Conservation (phyloP, 2,888 invertebrate genomes). For the Phengaris arion region DNA sequence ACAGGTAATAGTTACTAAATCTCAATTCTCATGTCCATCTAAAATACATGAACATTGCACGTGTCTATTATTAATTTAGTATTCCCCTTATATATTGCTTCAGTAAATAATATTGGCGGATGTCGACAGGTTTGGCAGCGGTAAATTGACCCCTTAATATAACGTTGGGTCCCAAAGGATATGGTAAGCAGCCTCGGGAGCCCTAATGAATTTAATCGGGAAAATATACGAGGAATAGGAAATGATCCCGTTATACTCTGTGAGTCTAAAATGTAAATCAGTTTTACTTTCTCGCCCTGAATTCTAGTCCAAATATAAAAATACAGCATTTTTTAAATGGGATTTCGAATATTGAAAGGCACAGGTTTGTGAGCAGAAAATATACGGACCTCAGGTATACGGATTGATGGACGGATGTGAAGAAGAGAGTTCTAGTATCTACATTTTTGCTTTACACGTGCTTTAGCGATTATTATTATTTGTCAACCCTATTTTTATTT, state of each 20-base stretch:
- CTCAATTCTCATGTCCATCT: neutral
- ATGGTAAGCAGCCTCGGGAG: slow-evolving; percentile 19
- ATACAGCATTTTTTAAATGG: too few species aligned
- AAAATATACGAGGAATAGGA: slow-evolving; percentile 17
- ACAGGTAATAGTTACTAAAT: neutral
- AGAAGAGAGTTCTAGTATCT: too few species aligned
- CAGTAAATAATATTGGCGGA: slow-evolving; percentile 19
- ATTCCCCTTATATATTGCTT: slow-evolving; percentile 3
- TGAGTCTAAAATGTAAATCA: slow-evolving; percentile 1
- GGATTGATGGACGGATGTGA: too few species aligned
- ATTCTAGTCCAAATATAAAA: neutral
- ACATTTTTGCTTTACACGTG: too few species aligned
- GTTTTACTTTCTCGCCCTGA: neutral
- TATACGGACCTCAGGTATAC: too few species aligned
- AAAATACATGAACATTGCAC: neutral
- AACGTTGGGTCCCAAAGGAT: slow-evolving; percentile 8
- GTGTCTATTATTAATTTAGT: neutral
- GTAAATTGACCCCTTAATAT: slow-evolving; percentile 17
- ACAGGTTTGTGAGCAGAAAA: too few species aligned
- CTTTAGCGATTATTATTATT: too few species aligned
- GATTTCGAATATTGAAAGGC: too few species aligned
- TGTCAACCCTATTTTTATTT: too few species aligned
- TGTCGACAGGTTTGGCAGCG: slow-evolving; percentile 13
- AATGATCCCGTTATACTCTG: neutral
- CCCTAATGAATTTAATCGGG: slow-evolving; percentile 16